A percentile compares a stretch with the other conserved stretches of the same genome.
Evolutionary conservation across 2,113 vertebrate genomes (phyloP).

Genomic region (Callipepla squamata): DNA sequence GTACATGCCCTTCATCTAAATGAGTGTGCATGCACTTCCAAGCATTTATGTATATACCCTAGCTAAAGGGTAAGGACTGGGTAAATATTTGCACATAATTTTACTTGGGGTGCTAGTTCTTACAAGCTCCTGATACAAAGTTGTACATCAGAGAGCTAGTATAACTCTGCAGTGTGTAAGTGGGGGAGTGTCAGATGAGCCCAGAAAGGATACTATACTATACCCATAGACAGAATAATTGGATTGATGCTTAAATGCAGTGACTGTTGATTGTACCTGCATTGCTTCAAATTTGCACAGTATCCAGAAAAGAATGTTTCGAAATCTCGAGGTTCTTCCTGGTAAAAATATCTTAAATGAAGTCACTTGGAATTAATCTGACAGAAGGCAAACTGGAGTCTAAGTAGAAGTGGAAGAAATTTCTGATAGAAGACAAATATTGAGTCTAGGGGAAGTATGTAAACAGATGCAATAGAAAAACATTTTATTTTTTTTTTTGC

Average conservation of each 20-base stretch:
- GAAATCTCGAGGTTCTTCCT: background rate
- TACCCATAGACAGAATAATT: background rate
- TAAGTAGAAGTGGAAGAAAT: background rate
- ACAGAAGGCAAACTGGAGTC: background rate
- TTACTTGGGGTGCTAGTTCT: background rate
- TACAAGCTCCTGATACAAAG: background rate
- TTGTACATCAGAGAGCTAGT: background rate
- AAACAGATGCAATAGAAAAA: background rate
- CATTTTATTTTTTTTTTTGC: background rate
- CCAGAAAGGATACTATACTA: accelerated
- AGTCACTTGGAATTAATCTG: background rate
- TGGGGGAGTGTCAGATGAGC: background rate
- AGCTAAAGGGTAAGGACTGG: background rate
- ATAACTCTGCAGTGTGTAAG: background rate
- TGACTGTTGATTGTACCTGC: background rate
- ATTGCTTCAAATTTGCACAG: background rate
- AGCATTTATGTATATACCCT: background rate
- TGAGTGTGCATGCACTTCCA: background rate
- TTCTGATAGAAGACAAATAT: background rate
- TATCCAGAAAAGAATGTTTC: background rate
- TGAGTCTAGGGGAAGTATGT: background rate
- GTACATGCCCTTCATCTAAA: background rate
- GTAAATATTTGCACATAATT: background rate
- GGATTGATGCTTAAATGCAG: background rate
- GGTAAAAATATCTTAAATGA: background rate